Evolutionary conservation across 2,888 invertebrate species (phyloP).

Genomic region (Endomychus coccineus): DNA sequence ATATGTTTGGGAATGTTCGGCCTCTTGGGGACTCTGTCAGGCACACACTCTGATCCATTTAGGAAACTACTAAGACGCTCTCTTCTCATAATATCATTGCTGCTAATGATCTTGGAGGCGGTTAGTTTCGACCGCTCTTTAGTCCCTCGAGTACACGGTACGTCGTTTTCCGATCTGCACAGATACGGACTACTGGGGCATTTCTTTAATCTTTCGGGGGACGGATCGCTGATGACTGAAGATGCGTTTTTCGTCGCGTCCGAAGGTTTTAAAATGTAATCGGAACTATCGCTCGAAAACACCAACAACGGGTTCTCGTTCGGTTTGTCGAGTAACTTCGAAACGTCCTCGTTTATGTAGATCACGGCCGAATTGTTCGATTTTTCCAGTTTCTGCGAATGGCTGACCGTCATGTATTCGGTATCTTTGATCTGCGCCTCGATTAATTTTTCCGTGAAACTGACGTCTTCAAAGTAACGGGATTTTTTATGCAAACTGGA

Average conservation of each 20-base stretch:
- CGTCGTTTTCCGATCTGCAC: constrained; percentile 30
- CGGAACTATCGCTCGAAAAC: no score
- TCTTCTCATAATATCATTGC: no score
- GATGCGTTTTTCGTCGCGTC: no score
- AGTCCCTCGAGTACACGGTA: constrained; percentile 22
- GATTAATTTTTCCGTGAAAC: no score
- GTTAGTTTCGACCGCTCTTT: constrained; percentile 28
- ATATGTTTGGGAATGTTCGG: constrained; percentile 25
- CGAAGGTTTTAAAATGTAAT: no score
- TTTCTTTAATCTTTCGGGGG: no score
- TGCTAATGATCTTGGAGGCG: constrained; percentile 6
- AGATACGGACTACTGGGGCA: no score
- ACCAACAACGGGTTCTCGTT: no score
- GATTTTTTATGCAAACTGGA: no score
- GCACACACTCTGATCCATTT: constrained; percentile 18
- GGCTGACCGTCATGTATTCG: constrained; percentile 4
- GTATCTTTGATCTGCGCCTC: not conserved
- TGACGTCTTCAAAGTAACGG: no score
- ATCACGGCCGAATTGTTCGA: constrained; percentile 20
- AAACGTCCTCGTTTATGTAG: constrained; percentile 23
- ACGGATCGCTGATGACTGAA: no score
- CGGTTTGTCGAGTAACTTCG: no score
- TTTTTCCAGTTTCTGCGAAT: constrained; percentile 15
- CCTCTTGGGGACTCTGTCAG: constrained; percentile 8
- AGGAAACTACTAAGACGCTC: constrained; percentile 15